phyloP scores from a whole-genome alignment of 2,888 invertebrate genomes.

The Lamellibrachia columna region DNA sequence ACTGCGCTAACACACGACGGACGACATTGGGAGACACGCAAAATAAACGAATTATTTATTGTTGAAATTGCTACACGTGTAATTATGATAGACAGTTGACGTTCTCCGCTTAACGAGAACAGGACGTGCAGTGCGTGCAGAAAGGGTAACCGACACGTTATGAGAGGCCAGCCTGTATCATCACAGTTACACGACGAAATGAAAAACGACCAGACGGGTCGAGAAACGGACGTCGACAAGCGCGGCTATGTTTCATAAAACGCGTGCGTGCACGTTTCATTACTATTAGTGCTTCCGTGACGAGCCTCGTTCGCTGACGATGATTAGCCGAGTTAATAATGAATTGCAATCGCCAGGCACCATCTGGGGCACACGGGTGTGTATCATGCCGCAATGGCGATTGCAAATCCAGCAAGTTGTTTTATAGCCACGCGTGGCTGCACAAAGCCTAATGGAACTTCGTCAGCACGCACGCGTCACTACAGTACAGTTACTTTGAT shows the following conservation, averaged over 20 bases:
- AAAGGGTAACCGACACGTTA: neutral
- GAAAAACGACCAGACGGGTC: neutral
- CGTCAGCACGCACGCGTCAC: neutral
- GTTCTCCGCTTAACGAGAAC: neutral
- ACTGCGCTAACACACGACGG: too few species aligned
- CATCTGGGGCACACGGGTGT: neutral
- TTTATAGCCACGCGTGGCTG: neutral
- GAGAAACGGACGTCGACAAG: neutral
- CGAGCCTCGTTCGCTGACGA: neutral
- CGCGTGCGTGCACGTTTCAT: neutral
- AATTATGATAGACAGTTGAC: too few species aligned
- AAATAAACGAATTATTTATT: too few species aligned
- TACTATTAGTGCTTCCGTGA: neutral
- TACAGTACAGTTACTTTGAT: neutral
- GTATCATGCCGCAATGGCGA: neutral
- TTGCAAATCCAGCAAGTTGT: neutral
- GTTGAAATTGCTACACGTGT: too few species aligned
- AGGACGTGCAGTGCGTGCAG: neutral
- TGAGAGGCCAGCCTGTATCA: neutral
- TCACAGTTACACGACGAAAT: neutral
- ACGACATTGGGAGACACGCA: too few species aligned
- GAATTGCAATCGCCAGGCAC: neutral
- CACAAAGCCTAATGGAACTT: neutral
- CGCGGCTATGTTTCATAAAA: neutral
- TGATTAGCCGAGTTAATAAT: slow-evolving; percentile 10